Evolutionary conservation across 2,113 vertebrate species (phyloP).

Genomic region (Melanotaenia duboulayi): DNA sequence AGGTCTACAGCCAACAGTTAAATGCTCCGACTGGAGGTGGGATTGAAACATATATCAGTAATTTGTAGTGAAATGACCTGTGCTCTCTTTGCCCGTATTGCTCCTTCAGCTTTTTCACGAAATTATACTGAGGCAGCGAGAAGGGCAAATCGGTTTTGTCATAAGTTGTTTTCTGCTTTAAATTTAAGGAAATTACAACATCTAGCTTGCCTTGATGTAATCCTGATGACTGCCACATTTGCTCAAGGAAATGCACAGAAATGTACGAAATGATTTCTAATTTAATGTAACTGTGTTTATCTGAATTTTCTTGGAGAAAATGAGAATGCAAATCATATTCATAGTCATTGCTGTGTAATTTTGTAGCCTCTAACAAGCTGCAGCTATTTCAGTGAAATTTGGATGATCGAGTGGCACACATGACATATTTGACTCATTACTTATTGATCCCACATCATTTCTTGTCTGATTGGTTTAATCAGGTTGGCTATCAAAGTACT

Average conservation of each 20-base stretch:
- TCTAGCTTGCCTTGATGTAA: constrained; percentile 53
- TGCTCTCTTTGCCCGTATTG: constrained; percentile 48
- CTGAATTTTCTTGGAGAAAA: constrained; percentile 64
- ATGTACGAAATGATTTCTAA: constrained; percentile 59
- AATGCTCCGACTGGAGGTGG: constrained; percentile 27
- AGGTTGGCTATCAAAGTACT: constrained; percentile 12
- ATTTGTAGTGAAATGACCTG: constrained; percentile 66
- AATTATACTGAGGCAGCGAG: constrained; percentile 31
- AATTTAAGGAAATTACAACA: constrained; percentile 53
- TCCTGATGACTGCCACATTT: constrained; percentile 56
- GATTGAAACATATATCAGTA: constrained; percentile 52
- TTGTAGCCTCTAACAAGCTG: constrained; percentile 67
- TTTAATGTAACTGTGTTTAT: constrained; percentile 69
- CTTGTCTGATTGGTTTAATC: constrained; percentile 72
- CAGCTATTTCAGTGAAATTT: constrained; percentile 54
- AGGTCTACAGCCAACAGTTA: constrained; percentile 36
- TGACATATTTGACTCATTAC: constrained; percentile 79
- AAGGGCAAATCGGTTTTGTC: constrained; percentile 52
- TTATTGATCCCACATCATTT: constrained; percentile 75
- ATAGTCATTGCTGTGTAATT: constrained; percentile 76
- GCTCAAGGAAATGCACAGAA: constrained; percentile 43
- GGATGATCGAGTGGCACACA: constrained; percentile 75
- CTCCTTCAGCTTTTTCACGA: constrained; percentile 40
- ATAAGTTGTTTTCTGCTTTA: constrained; percentile 48
- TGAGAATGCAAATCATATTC: constrained; percentile 81